Base-by-base conservation (phyloP, 1,140 invertebrate species). In the Ceratitis capitata region DNA sequence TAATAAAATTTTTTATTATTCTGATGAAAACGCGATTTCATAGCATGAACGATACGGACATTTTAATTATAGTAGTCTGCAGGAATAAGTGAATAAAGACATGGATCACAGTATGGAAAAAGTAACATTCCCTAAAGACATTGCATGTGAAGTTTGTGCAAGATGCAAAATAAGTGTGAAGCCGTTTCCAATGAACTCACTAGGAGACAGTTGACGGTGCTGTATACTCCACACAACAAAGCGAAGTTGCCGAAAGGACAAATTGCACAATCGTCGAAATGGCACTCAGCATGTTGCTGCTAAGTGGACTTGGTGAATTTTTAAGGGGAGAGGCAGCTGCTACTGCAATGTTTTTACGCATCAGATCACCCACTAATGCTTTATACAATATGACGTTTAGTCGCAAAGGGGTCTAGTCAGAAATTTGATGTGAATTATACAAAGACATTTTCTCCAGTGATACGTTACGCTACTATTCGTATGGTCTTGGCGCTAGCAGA, bases 241-340 rank as follows among this genome's bases (percentile, higher is more conserved):
- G 92, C 88, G 91, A 90, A 19, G 86, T 89, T 19, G 86, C 88
- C 78, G 92, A 93, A 85, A 84, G 87, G 6, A 74, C 85, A 49
- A 88, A 88, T 42, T 69, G 86, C 9, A 88, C 86, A 51, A 64
- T 88, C 10, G 82, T 87, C 1, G 88, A 88, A 83, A 85, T 84
- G 74, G 85, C 87, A 1, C 39, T 86, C n/a, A 85, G 86, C 32
- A 89, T 92, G 89, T 82, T 93, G 32, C 64, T 87, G 10, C 90
- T 91, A 78, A 87, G 89, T 69, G 86, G 89, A 3, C 84, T 93
- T 53, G 42, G 83, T 9, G 89, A 90, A 32, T 84, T 69, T 35
- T 92, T 89, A 87, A 94, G 93, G 93, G 92, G 90, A 7, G 93
- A 93, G 87, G 92, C 92, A 6, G 83, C 91, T 1, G 86, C 88